Evolutionary conservation across 2,113 vertebrate genomes (phyloP).

Genomic region (Xenus cinereus): DNA sequence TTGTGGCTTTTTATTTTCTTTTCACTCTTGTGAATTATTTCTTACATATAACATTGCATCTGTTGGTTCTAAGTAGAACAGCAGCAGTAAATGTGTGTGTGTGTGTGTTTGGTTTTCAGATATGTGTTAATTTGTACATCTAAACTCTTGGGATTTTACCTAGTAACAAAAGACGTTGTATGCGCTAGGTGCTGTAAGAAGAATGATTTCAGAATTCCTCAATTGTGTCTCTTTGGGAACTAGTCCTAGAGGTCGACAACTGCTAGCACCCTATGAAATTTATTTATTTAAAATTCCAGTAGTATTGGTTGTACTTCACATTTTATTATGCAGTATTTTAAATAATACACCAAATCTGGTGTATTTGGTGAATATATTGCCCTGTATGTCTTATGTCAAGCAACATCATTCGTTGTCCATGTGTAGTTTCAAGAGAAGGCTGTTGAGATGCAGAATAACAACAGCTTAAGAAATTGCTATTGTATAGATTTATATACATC

Average conservation of each 20-base stretch:
- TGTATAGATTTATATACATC: background rate
- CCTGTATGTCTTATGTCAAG: background rate
- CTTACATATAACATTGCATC: rapidly evolving
- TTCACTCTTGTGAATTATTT: background rate
- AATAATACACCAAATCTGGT: background rate
- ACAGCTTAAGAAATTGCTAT: background rate
- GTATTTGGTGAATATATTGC: background rate
- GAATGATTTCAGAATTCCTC: background rate
- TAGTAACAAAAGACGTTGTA: background rate
- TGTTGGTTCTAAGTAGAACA: background rate
- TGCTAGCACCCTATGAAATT: background rate
- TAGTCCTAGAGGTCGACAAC: background rate
- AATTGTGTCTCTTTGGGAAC: background rate
- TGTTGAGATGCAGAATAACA: background rate
- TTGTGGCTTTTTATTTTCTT: background rate
- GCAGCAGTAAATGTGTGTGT: background rate
- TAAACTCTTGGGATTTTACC: background rate
- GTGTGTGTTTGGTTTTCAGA: background rate
- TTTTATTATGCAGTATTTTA: background rate
- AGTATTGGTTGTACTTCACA: background rate
- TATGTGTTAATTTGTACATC: background rate
- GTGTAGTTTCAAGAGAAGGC: background rate
- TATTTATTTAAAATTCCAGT: background rate
- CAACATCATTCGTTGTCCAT: background rate
- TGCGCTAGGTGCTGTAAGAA: background rate